phyloP scores from a whole-genome alignment of 2,888 invertebrate genomes.

The Pyrrhosoma nymphula region DNA sequence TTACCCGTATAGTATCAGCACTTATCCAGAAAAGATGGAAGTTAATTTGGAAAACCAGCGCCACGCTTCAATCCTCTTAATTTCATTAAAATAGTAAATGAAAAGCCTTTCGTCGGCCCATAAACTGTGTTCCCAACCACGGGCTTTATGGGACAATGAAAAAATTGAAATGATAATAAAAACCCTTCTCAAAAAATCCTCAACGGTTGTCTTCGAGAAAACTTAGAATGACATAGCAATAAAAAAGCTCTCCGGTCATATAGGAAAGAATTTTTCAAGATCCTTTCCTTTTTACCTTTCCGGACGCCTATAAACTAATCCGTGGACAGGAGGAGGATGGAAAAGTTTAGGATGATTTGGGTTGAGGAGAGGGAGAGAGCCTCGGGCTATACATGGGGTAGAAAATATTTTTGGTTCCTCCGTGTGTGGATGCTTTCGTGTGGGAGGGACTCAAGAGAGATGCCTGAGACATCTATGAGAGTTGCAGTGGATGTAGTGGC shows the following conservation, averaged over 20 bases:
- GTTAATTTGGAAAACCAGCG: neutral
- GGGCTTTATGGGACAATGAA: slow-evolving; percentile 21
- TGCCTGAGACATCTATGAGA: neutral
- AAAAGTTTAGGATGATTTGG: neutral
- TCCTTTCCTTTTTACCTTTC: neutral
- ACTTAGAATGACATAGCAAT: slow-evolving; percentile 41
- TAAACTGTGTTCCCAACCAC: neutral
- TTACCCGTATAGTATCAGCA: neutral
- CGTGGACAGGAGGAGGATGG: slow-evolving; percentile 23
- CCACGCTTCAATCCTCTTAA: neutral
- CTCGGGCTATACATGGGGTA: neutral
- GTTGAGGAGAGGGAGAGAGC: neutral
- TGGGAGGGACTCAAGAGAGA: neutral
- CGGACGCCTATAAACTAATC: slow-evolving; percentile 44
- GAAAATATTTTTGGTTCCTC: neutral
- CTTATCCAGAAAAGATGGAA: neutral
- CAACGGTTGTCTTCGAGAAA: neutral
- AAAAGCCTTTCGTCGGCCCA: neutral
- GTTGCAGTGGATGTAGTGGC: neutral
- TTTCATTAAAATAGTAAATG: neutral
- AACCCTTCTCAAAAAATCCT: neutral
- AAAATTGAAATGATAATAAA: neutral
- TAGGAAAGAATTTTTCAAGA: neutral
- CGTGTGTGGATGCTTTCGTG: neutral
- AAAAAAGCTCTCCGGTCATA: slow-evolving; percentile 5